Base-by-base conservation (phyloP, 1,140 invertebrate species). In the Caerostris darwini region DNA sequence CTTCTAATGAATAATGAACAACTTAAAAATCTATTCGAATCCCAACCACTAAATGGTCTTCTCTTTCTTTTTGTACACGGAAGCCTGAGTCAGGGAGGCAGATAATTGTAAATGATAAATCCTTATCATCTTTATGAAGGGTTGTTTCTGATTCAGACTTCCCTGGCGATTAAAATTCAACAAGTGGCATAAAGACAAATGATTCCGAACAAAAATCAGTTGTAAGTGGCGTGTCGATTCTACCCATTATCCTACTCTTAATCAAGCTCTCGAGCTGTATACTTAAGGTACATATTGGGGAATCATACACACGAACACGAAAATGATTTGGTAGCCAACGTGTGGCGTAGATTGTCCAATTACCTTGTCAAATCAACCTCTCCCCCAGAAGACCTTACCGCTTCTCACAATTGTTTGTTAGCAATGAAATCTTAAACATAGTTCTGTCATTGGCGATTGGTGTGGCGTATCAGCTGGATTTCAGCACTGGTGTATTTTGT, bases 351-450 rank as follows among this genome's bases (percentile, higher is more conserved):
- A n/a, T 87, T 58, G 89, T 81, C 71, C 89, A 90, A 90, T 90
- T 90, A 90, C 89, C 89, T 81, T 90, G 89, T 90, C 89, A 90
- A 90, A 90, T 57, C 89, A 58, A 69, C 69, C 56, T 17, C 7
- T 34, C 64, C 10, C 17, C 59, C 34, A 58, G 82, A 57, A 85
- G 82, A 85, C 59, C 85, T 87, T 87, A 87, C 34, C 50, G 64
- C 14, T 54, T 7, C n/a, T 81, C 57, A 34, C 89, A 81, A 90
- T 90, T 90, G 89, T 90, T 90, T 90, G 69, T 90, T 90, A 81
- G 69, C 89, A 81, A 58, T 90, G 89, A 90, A 81, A 90, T 90
- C 89, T 90, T 90, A 90, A 90, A 90, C 89, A 90, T 50, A 90
- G 89, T 53, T 90, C 67, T 90, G 89, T 90, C 89, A 90, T 58